These are phyloP conservation scores for Protosalanx chinensis DNA, from an alignment of 2,797 vertebrate genomes.

Conservation along the genomic window DNA sequence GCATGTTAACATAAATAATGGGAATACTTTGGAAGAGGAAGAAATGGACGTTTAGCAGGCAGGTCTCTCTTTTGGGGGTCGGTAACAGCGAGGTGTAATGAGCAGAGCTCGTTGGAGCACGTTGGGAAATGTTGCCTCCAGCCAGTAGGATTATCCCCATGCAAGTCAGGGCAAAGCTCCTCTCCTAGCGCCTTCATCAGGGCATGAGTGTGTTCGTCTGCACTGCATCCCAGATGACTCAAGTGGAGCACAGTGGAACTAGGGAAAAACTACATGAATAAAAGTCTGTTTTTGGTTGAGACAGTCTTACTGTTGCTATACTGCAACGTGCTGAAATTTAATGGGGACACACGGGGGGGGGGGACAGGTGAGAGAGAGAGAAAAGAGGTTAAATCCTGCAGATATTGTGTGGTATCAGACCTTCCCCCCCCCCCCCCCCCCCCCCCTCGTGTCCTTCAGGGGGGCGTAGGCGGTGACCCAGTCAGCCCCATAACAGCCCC, in stretches of 20 bases:
- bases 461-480: neutral
- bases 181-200: slow-evolving; percentile 47
- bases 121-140: slow-evolving; percentile 65
- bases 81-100: slow-evolving; percentile 54
- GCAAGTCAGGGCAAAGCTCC: slow-evolving; percentile 70
- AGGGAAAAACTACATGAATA: slow-evolving; percentile 32
- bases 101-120: slow-evolving; percentile 66
- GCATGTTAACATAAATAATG: neutral
- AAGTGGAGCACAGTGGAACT: slow-evolving; percentile 34
- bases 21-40: neutral
- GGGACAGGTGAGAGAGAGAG: neutral
- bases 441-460: slow-evolving; percentile 26
- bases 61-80: too few relatives aligned
- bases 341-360: neutral
- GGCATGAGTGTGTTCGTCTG: slow-evolving; percentile 31
- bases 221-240: slow-evolving; percentile 30
- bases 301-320: neutral
- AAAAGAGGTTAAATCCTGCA: neutral
- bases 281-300: slow-evolving; percentile 34
- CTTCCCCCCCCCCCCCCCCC: neutral
- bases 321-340: neutral
- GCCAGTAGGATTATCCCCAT: slow-evolving; percentile 59
- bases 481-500: slow-evolving; percentile 6
- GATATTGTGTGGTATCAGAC: neutral
- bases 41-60: neutral